Conservation (phyloP, 2,113 vertebrate species). For the Gymnorhina tibicen region DNA sequence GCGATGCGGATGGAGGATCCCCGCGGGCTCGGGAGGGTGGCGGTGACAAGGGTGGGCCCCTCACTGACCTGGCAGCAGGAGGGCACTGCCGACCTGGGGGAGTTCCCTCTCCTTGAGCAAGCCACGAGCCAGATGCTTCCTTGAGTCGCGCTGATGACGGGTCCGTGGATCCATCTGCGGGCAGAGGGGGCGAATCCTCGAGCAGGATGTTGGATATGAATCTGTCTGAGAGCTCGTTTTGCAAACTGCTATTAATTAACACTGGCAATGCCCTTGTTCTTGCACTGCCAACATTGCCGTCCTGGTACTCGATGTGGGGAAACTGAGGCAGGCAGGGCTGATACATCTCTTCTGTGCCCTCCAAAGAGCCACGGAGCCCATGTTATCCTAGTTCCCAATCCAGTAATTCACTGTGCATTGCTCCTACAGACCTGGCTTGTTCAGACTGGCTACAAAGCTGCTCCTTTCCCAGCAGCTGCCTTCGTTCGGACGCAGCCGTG, state of each 20-base stretch:
- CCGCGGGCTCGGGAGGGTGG: neutral
- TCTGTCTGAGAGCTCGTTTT: neutral
- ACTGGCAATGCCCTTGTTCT: neutral
- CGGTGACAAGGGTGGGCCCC: neutral
- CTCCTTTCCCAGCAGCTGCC: neutral
- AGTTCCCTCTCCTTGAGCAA: neutral
- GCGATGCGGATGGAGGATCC: neutral
- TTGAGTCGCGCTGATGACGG: accelerated
- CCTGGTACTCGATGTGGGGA: accelerated
- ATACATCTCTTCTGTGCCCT: accelerated
- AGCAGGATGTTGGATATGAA: neutral
- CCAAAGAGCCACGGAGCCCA: neutral
- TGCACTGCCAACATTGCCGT: accelerated
- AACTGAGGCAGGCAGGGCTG: neutral
- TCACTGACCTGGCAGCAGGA: neutral
- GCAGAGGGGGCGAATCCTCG: accelerated
- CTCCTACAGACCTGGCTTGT: accelerated
- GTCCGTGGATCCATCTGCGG: accelerated
- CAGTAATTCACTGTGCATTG: accelerated
- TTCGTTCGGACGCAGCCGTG: accelerated
- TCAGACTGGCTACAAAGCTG: neutral
- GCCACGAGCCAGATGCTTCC: neutral
- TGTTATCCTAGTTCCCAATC: accelerated
- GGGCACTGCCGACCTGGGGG: accelerated
- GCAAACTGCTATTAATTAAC: neutral